Percentiles rank a stretch among this genome's conserved stretches.
Conservation (phyloP, 2,888 invertebrate species). For the Megamerina dolium region DNA sequence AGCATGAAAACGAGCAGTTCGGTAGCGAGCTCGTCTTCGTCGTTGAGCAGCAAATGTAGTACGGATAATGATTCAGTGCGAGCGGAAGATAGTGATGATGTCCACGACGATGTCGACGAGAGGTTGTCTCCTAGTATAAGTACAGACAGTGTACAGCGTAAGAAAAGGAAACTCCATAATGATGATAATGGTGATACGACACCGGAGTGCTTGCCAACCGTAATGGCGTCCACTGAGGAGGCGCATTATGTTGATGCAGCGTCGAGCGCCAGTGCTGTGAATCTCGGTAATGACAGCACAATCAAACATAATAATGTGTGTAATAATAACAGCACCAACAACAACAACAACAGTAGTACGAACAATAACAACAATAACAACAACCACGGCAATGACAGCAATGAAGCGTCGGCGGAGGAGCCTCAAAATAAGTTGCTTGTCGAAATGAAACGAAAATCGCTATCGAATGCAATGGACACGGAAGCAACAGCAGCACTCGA, state of each 20-base stretch:
- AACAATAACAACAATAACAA: too few relatives aligned
- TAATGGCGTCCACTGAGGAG: background rate
- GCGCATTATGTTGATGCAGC: too few relatives aligned
- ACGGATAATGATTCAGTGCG: constrained; percentile 8
- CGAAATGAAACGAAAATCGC: too few relatives aligned
- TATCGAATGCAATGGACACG: constrained; percentile 6
- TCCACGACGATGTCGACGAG: constrained; percentile 2
- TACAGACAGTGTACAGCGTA: constrained; percentile 3
- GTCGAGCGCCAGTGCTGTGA: too few relatives aligned
- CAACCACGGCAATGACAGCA: too few relatives aligned
- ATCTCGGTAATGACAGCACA: too few relatives aligned
- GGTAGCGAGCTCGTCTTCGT: constrained; percentile 33
- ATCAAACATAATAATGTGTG: too few relatives aligned
- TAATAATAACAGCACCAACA: too few relatives aligned
- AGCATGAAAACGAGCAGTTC: constrained; percentile 65
- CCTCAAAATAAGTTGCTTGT: too few relatives aligned
- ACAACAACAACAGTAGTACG: too few relatives aligned
- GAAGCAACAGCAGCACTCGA: constrained; percentile 18
- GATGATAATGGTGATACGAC: background rate
- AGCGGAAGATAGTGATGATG: constrained; percentile 26
- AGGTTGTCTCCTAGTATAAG: too few relatives aligned
- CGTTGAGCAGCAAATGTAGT: constrained; percentile 34
- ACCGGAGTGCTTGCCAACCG: background rate
- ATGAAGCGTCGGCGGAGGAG: too few relatives aligned
- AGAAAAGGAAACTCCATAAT: background rate